Evolutionary conservation across 2,113 vertebrate genomes (phyloP), one percentile per base, ranked within the genome.

Genomic region (Dasyprocta punctata): DNA sequence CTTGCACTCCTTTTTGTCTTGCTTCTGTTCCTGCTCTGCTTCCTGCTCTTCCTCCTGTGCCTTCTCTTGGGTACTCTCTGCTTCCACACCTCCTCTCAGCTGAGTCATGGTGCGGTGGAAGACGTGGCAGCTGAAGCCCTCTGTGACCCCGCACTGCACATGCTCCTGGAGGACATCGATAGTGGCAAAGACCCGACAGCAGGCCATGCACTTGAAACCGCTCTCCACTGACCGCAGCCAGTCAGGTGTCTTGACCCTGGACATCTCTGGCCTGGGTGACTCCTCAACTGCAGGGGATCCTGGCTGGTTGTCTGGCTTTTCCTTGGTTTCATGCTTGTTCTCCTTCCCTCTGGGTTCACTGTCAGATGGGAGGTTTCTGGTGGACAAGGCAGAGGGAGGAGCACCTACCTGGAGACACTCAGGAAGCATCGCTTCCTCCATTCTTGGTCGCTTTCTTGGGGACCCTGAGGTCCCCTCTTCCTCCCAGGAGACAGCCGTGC

Each of bases 91-190:
- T 69, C 69, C 71, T 10, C 52, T 86, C 77, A 96, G 63, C 85
- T 95, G 96, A 17, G 97, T 54, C 98, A 97, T 97, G 90, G 94
- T 63, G n/a, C 97, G 95, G n/a, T 97, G 97, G 54, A 98, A 98
- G 67, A 97, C 86, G 0, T 94, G 94, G 96, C 98, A 98, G 85
- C 98, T 98, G 95, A 98, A 98, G 49, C 97, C 97, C 11, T 98
- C 97, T 22, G 3, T 56, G 93, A 97, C 12, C 7, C 98, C 97
- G 0, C 89, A 33, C 78, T 93, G 83, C 65, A 97, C 97, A 0
- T 98, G 98, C 14, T 97, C 90, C 63, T 54, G 90, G 65, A 98
- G 97, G 73, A 0, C 30, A 16, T 96, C 95, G 78, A 98, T 7
- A 52, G 77, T 94, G 82, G 96, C 1, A 19, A 98, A 98, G 77